Percentiles rank a stretch among this genome's conserved stretches.
Evolutionary conservation across 30 jellyfish, hydroid and myxozoan genomes (phyloP).

Genomic region (Aurelia sp.): DNA sequence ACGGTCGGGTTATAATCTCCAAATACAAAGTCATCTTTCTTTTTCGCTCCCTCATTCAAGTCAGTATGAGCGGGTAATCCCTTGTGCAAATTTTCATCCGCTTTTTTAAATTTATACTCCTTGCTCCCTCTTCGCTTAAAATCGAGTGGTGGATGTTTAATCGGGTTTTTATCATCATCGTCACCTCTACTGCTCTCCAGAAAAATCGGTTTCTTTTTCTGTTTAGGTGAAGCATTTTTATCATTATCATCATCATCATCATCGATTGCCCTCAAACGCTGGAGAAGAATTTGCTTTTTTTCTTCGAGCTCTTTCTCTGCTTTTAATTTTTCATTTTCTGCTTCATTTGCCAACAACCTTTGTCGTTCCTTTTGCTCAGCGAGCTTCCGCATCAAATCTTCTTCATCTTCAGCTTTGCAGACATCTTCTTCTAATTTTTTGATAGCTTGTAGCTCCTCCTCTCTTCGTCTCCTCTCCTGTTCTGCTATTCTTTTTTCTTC

Average conservation of each 20-base stretch:
- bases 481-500: slow-evolving; percentile 26
- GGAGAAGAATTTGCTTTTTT: slow-evolving; percentile 77
- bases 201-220: slow-evolving; percentile 74
- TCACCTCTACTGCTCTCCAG: slow-evolving; percentile 55
- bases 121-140: slow-evolving; percentile 67
- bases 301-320: slow-evolving; percentile 41
- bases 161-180: slow-evolving; percentile 27
- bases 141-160: slow-evolving; percentile 71
- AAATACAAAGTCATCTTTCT: slow-evolving; percentile 8
- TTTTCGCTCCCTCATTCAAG: slow-evolving; percentile 5
- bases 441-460: slow-evolving; percentile 29
- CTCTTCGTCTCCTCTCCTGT: slow-evolving; percentile 16
- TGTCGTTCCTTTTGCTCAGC: slow-evolving; percentile 38
- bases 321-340: neutral
- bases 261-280: slow-evolving; percentile 86
- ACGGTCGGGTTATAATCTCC: slow-evolving; percentile 55
- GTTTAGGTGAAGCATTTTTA: neutral
- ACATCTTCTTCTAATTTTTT: slow-evolving; percentile 44
- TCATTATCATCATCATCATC: slow-evolving; percentile 46
- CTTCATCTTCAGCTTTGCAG: slow-evolving; percentile 1
- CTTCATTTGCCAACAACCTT: slow-evolving; percentile 1
- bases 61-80: slow-evolving; percentile 82
- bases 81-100: slow-evolving; percentile 80
- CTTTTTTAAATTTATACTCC: slow-evolving; percentile 35
- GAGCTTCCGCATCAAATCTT: neutral